phyloP scores from a whole-genome alignment of 2,888 invertebrate genomes.

The Sialis lutaria region DNA sequence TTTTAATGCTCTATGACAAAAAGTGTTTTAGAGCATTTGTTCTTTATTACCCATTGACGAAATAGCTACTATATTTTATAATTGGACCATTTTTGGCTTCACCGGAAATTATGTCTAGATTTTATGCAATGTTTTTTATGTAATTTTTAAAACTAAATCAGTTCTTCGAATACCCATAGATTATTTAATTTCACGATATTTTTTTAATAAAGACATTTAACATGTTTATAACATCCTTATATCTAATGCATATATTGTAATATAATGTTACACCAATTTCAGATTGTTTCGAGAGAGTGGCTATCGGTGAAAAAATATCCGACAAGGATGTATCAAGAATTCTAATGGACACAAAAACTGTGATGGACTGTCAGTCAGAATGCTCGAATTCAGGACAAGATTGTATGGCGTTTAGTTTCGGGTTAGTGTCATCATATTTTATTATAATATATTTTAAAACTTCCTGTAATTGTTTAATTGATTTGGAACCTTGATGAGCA shows the following conservation, averaged over 20 bases:
- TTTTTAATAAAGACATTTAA: background rate
- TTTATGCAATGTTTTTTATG: background rate
- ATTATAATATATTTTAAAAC: background rate
- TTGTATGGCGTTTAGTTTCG: slow-evolving; percentile 32
- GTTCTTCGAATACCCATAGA: background rate
- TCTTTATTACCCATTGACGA: too few relatives aligned
- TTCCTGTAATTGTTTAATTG: background rate
- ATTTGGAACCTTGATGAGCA: background rate
- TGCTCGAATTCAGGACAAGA: slow-evolving; percentile 26
- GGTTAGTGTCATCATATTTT: slow-evolving; percentile 21
- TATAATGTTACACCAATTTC: slow-evolving; percentile 9
- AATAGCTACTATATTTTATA: too few relatives aligned
- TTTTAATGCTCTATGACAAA: too few relatives aligned
- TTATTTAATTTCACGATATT: background rate
- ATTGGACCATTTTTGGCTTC: too few relatives aligned
- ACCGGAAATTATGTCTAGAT: too few relatives aligned
- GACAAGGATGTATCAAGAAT: slow-evolving; percentile 23
- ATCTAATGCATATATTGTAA: too few relatives aligned
- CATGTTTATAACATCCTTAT: too few relatives aligned
- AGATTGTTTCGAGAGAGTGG: slow-evolving; percentile 35
- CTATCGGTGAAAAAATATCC: slow-evolving; percentile 29
- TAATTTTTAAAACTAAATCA: background rate
- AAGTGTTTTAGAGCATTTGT: too few relatives aligned
- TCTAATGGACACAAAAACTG: slow-evolving; percentile 20
- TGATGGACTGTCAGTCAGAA: slow-evolving; percentile 28